Percentiles rank a stretch among this genome's conserved stretches.
Conservation (phyloP, 2,113 vertebrate genomes). For the Megaptera novaeangliae region DNA sequence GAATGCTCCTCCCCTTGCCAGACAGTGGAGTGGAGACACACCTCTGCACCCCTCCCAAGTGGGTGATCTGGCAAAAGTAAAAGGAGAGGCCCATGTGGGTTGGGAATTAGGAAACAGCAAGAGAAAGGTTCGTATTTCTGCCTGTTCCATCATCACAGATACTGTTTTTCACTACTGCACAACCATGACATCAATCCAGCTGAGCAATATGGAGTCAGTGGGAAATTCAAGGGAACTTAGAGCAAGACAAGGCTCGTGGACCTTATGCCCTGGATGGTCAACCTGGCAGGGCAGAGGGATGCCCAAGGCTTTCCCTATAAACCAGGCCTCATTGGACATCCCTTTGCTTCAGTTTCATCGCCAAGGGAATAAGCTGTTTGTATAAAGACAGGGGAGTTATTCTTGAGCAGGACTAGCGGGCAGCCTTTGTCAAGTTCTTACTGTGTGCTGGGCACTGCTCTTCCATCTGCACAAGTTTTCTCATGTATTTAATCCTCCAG, state of each 20-base stretch:
- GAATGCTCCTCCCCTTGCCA: neutral
- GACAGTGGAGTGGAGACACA: neutral
- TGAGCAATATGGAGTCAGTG: conserved; percentile 21
- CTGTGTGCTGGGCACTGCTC: neutral
- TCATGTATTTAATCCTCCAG: neutral
- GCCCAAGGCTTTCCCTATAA: neutral
- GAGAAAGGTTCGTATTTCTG: neutral
- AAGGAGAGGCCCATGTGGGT: neutral
- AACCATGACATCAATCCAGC: conserved; percentile 15
- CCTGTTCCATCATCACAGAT: conserved; percentile 53
- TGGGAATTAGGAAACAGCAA: neutral
- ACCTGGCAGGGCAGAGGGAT: neutral
- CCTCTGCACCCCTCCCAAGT: neutral
- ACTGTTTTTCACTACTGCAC: neutral
- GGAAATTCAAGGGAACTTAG: neutral
- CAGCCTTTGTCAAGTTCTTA: neutral
- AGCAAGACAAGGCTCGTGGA: neutral
- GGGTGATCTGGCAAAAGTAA: neutral
- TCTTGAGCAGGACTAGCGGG: neutral
- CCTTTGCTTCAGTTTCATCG: neutral
- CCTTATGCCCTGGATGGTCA: neutral
- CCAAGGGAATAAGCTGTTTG: neutral
- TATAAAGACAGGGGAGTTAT: neutral
- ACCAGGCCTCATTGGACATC: neutral
- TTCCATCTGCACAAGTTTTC: neutral